A percentile compares a stretch with the other conserved stretches of the same genome.
These are phyloP conservation scores for Nycteola revayana DNA, from an alignment of 2,888 invertebrate genomes.

Conservation along the genomic window DNA sequence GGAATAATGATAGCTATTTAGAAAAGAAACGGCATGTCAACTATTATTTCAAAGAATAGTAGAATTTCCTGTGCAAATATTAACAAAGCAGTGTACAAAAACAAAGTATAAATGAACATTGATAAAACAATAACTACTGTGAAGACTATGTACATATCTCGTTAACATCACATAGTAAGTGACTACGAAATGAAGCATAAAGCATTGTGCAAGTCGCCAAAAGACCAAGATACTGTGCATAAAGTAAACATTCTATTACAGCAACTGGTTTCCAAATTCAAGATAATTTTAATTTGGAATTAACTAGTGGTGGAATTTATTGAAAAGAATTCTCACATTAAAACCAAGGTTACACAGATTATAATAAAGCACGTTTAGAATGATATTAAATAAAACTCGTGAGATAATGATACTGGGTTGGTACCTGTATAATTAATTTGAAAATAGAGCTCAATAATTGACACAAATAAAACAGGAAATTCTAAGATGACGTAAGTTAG, in stretches of 20 bases:
- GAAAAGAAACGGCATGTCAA: not conserved
- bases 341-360: slow-evolving; percentile 56
- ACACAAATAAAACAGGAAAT: slow-evolving; percentile 32
- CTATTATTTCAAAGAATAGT: no score
- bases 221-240: slow-evolving; percentile 33
- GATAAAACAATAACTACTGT: slow-evolving; percentile 3
- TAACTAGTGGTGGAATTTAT: slow-evolving; percentile 49
- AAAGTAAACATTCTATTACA: slow-evolving; percentile 44
- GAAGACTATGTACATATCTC: slow-evolving; percentile 16
- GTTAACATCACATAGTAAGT: slow-evolving; percentile 15
- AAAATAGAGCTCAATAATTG: slow-evolving; percentile 30
- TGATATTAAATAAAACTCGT: slow-evolving; percentile 27
- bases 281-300: slow-evolving; percentile 60
- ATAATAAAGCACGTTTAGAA: slow-evolving; percentile 31
- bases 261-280: slow-evolving; percentile 46
- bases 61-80: not conserved
- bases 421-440: slow-evolving; percentile 26
- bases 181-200: slow-evolving; percentile 32
- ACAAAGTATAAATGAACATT: slow-evolving; percentile 17
- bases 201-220: slow-evolving; percentile 30
- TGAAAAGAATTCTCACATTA: slow-evolving; percentile 68
- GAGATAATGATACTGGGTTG: slow-evolving; percentile 19
- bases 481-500: slow-evolving; percentile 21
- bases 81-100: slow-evolving; percentile 6
- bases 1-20: not conserved